Evolutionary conservation across 1,140 invertebrate species (phyloP), one percentile per base, ranked within the genome.

Genomic region (Nautilus pompilius): DNA sequence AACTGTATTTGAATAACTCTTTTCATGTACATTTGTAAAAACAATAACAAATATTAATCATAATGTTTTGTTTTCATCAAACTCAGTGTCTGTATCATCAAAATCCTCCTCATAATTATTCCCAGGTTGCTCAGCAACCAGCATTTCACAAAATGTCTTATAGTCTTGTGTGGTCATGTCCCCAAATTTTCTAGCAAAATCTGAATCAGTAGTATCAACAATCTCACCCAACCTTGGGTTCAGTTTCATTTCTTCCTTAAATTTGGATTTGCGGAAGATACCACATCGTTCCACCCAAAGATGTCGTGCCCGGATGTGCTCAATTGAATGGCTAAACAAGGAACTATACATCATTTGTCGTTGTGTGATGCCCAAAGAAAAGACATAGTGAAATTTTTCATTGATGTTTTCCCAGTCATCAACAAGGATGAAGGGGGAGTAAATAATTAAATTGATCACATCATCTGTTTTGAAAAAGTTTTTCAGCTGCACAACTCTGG

Each of bases 311-410:
- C 65, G 60, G 41, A 80, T 71, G 59, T 77, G 71, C 15, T 69
- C 54, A 0, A 80, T 57, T 6, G 71, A 55, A 60, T 75, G 66
- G n/a, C 55, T 62, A 54, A 80, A 75, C 53, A 76, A 58, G 34
- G 65, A 46, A 8, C 71, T 63, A 56, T 67, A 63, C 34, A 70
- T 65, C 71, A 80, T 77, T 30, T 77, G 74, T 48, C 64, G 56
- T 34, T 77, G 73, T 5, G 74, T 63, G 6, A 78, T 64, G 24
- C 71, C 71, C 75, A 80, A 77, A 34, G 62, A 51, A 63, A 66
- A 73, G 22, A 78, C 73, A 63, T 80, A 80, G 32, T 71, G 46
- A 63, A 74, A 78, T 60, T 73, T 75, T 26, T 69, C 58, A 24
- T 60, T 48, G 24, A 80, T 67, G 2, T 65, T 48, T 13, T 62